Evolutionary conservation across 2,797 vertebrate genomes (phyloP), one percentile per base, ranked within the genome.

Genomic region (Neostethus bicornis): DNA sequence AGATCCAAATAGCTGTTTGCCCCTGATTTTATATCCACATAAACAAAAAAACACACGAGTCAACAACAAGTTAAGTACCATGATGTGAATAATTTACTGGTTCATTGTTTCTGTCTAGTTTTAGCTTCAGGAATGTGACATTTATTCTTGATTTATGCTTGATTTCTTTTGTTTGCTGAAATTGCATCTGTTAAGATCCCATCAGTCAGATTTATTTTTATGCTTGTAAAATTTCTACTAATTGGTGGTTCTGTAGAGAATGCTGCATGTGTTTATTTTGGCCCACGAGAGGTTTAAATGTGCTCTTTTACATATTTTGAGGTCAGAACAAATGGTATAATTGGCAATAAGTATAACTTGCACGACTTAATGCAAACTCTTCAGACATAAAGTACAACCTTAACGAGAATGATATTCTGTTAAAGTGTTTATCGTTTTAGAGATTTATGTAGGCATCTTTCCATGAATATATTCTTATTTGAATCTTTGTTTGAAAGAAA

Each of bases 111-210:
- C 1, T n/a, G 32, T 71, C 35, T 42, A 19, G n/a, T 14, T 26
- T 70, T 46, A 44, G 37, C 43, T 51, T 10, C 39, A 31, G 59
- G 43, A 68, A 66, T 69, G 67, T 58, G 53, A 46, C 7, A 6
- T 37, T 47, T 35, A 17, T 49, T 28, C 69, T 70, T 51, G 21
- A 24, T 4, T 24, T 3, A 37, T 31, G 44, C 43, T 47, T 41
- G 24, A 50, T 43, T 49, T 46, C 0, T 31, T 77, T 53, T 21
- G 14, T 9, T 10, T 9, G 41, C 10, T 14, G 51, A 3, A 51
- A 35, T 14, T 20, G 28, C 9, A 1, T 39, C n/a, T 38, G 16
- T 8, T 10, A 19, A 17, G 35, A 38, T 38, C 0, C 8, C 16
- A 19, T 19, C n/a, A 38, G 35, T 19, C 9, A 19, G 17, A 4